Conservation (phyloP, 2,113 vertebrate species). For the Grammomys surdaster region DNA sequence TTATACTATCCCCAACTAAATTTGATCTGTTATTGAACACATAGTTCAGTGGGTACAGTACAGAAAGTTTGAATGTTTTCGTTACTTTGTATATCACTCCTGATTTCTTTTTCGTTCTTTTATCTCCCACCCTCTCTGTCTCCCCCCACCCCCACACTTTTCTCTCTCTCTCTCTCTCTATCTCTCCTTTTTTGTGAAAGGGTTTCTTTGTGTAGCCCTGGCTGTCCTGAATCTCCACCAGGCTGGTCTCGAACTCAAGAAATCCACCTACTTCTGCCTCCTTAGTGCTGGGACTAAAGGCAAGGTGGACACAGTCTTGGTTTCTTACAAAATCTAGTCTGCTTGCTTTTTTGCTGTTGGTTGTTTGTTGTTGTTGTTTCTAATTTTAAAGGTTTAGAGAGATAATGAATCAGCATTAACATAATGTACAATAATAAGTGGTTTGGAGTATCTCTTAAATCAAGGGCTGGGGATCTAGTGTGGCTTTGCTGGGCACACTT, state of each 20-base stretch:
- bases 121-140: too few relatives aligned
- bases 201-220: neutral
- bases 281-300: neutral
- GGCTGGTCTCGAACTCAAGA: neutral
- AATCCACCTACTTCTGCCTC: neutral
- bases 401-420: neutral
- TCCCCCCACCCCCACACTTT: too few relatives aligned
- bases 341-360: neutral
- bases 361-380: neutral
- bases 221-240: neutral
- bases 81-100: neutral
- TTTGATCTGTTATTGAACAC: conserved; percentile 37
- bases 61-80: conserved; percentile 6
- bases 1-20: neutral
- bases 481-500: neutral
- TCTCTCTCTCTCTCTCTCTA: neutral
- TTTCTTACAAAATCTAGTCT: conserved; percentile 26
- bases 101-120: neutral
- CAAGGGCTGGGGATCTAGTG: neutral
- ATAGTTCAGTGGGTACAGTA: neutral
- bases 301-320: neutral
- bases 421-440: neutral
- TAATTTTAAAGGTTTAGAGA: conserved; percentile 10
- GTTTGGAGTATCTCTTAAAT: conserved; percentile 26
- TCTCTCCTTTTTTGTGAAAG: neutral